These are phyloP conservation scores for Polypedilum pembai DNA, from an alignment of 1,140 invertebrate species.

Conservation along the genomic window DNA sequence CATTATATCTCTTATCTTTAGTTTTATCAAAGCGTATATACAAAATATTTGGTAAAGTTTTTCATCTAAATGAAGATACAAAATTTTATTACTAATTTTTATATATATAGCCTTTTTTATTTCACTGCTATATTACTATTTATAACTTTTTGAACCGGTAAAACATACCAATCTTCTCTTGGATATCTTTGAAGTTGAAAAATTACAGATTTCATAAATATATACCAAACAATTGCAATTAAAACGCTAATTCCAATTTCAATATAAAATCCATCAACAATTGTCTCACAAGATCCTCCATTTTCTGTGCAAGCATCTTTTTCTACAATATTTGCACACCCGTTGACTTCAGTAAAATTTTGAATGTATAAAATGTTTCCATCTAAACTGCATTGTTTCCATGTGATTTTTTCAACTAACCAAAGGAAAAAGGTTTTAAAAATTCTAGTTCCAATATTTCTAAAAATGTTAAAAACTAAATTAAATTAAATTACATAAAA, in stretches of 20 bases:
- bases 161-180: conserved; percentile 45
- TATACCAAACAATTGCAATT: conserved; percentile 76
- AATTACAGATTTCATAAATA: conserved; percentile 51
- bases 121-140: too few relatives aligned
- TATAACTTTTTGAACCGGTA: too few relatives aligned
- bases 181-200: conserved; percentile 47
- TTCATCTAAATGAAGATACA: too few relatives aligned
- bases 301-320: conserved; percentile 49
- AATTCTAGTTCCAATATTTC: conserved; percentile 97
- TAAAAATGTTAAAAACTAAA: conserved; percentile 34
- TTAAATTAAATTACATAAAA: not conserved
- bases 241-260: conserved; percentile 72
- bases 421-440: conserved; percentile 86
- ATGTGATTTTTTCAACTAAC: conserved; percentile 84
- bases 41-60: too few relatives aligned
- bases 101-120: too few relatives aligned
- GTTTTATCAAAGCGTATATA: too few relatives aligned
- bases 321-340: not conserved
- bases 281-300: conserved; percentile 62
- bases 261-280: conserved; percentile 85
- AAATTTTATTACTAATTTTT: too few relatives aligned
- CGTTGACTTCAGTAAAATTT: not conserved
- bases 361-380: conserved; percentile 38
- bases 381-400: conserved; percentile 57
- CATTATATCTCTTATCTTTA: too few relatives aligned